Evolutionary conservation across 2,797 vertebrate genomes (phyloP), one percentile per base, ranked within the genome.

Genomic region (Hoplostethus atlanticus): DNA sequence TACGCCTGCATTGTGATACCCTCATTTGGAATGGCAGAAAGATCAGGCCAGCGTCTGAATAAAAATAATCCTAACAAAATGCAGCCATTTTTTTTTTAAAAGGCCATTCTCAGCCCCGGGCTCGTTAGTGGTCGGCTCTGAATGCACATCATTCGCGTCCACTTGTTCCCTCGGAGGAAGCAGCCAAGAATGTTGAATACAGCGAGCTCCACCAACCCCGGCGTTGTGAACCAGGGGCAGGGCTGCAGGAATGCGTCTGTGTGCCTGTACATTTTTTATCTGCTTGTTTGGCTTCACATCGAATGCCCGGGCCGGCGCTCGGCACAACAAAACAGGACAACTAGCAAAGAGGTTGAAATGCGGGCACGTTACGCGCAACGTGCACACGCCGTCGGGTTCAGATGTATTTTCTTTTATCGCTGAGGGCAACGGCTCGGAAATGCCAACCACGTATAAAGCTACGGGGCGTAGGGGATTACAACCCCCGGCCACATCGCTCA

Each of bases 101-200:
- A 87, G 85, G 86, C 57, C 80, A 81, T 67, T 80, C 86, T 74
- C 17, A 36, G 84, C 86, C 89, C 56, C 52, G 0, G 89, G 87
- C 87, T 80, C 69, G 70, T 87, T 86, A 68, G 75, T 31, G 70
- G 67, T 80, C 73, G 60, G 60, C 68, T 63, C 62, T 87, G 87
- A 89, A 91, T 86, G 70, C 87, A 82, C 81, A 84, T 90, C 61
- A 74, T 84, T 89, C 65, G 28, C 17, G 48, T 82, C 60, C 68
- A 75, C 85, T 90, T 66, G 78, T 84, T 85, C 79, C 64, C 75
- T 74, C 6, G 52, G 63, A 73, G 64, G 76, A 80, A 62, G 64
- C 77, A 83, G 77, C 52, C 7, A 25, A 51, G 28, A 75, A 75
- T 72, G 67, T 68, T 63, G 73, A 85, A 56, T 21, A 51, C 65